phyloP scores from a whole-genome alignment of 2,797 vertebrate genomes.

The Phylloscopus collybita region DNA sequence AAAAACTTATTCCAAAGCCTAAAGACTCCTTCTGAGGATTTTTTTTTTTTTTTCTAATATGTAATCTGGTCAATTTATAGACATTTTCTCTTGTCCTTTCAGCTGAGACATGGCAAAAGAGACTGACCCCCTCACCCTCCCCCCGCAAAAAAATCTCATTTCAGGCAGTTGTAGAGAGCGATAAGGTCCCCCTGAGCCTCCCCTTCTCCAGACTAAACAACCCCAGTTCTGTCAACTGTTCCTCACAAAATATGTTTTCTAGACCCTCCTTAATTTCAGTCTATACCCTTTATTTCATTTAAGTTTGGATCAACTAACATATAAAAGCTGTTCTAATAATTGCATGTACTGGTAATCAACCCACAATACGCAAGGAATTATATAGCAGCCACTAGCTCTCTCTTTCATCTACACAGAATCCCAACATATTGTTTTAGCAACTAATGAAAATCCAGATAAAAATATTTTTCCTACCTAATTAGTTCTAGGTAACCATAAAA shows the following conservation, averaged over 20 bases:
- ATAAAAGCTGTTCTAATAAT: not conserved
- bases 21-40: rapidly evolving
- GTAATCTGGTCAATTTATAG: not conserved
- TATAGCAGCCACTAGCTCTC: not conserved
- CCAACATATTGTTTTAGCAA: not conserved
- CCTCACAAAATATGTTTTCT: not conserved
- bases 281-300: not conserved
- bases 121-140: rapidly evolving
- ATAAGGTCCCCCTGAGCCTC: not conserved
- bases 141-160: not conserved
- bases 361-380: not conserved
- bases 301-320: not conserved
- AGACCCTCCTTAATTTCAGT: not conserved
- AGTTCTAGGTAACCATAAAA: not conserved
- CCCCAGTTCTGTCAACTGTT: rapidly evolving
- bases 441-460: not conserved
- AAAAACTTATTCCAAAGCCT: not conserved
- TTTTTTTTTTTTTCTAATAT: not conserved
- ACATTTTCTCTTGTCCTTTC: not conserved
- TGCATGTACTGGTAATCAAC: not conserved
- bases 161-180: rapidly evolving
- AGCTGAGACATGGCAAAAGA: too few relatives aligned
- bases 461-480: not conserved
- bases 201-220: not conserved
- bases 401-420: not conserved